A percentile compares a stretch with the other conserved stretches of the same genome.
These are phyloP conservation scores for Pseudoatta argentina DNA, from an alignment of 1,140 invertebrate species.

Conservation along the genomic window DNA sequence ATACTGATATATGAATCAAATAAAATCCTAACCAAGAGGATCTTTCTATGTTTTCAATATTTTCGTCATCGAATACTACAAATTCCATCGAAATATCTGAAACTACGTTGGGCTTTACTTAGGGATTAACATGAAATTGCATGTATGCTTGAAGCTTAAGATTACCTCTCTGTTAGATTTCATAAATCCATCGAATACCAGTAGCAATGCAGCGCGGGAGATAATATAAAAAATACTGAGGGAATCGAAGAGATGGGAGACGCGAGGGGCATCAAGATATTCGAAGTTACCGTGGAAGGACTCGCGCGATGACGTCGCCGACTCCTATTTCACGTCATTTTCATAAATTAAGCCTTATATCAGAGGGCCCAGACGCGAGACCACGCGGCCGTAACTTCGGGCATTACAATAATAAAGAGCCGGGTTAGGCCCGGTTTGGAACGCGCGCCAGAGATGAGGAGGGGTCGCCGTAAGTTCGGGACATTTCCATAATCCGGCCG, in stretches of 20 bases:
- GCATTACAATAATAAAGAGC: slow-evolving; percentile 85
- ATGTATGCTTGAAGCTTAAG: neutral
- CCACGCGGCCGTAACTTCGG: slow-evolving; percentile 80
- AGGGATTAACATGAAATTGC: slow-evolving; percentile 39
- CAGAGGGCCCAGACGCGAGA: slow-evolving; percentile 70
- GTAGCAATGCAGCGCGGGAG: slow-evolving; percentile 51
- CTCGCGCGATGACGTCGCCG: slow-evolving; percentile 69
- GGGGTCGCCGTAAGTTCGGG: slow-evolving; percentile 66
- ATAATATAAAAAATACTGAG: slow-evolving; percentile 16
- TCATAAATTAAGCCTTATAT: slow-evolving; percentile 80
- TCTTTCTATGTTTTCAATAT: neutral
- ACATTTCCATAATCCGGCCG: slow-evolving; percentile 83
- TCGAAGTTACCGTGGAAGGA: slow-evolving; percentile 51
- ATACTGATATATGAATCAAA: neutral
- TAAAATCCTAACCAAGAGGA: neutral
- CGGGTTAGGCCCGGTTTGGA: slow-evolving; percentile 74
- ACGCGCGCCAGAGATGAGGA: slow-evolving; percentile 34
- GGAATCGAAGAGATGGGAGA: neutral
- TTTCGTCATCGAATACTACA: neutral
- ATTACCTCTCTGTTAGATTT: slow-evolving; percentile 38
- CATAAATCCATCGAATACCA: slow-evolving; percentile 64
- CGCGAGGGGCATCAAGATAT: slow-evolving; percentile 49
- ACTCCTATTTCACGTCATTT: slow-evolving; percentile 79
- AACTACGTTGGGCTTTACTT: neutral
- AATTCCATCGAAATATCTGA: slow-evolving; percentile 7